phyloP scores from a whole-genome alignment of 2,888 invertebrate genomes.

The Perithous albicinctus region DNA sequence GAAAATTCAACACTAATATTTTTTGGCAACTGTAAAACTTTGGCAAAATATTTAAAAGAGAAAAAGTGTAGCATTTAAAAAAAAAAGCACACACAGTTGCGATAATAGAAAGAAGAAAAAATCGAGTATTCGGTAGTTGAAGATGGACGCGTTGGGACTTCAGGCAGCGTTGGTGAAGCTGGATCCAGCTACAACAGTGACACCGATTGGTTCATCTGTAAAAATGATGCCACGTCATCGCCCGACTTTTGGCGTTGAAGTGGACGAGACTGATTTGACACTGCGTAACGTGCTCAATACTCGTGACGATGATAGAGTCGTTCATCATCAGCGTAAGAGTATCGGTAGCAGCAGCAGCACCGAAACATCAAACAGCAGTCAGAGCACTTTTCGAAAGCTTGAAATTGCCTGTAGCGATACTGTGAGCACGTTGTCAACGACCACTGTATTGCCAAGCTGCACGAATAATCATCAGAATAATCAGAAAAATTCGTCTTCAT shows the following conservation, averaged over 20 bases:
- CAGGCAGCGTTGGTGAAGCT: constrained; percentile 83
- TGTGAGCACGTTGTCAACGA: constrained; percentile 8
- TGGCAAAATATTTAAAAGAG: no score
- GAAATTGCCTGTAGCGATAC: constrained; percentile 53
- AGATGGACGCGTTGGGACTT: constrained; percentile 82
- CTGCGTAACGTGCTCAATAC: constrained; percentile 70
- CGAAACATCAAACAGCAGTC: constrained; percentile 63
- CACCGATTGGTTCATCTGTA: constrained; percentile 79
- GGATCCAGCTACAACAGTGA: constrained; percentile 83
- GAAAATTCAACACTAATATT: background rate
- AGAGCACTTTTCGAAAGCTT: constrained; percentile 58
- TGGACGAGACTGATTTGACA: constrained; percentile 76
- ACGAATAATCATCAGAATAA: constrained; percentile 65
- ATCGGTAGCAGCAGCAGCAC: constrained; percentile 61
- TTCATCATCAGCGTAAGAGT: constrained; percentile 63
- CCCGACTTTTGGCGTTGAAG: constrained; percentile 62
- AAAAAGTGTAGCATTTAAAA: no score
- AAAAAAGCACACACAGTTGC: no score
- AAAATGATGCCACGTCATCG: constrained; percentile 76
- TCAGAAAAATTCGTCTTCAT: constrained; percentile 62
- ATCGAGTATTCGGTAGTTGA: constrained; percentile 33
- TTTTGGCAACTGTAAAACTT: background rate
- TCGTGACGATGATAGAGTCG: constrained; percentile 54
- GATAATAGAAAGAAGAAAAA: constrained; percentile 1
- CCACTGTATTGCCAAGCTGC: constrained; percentile 70